Evolutionary conservation across 2,113 vertebrate species (phyloP).

Genomic region (Aleadryas rufinucha): DNA sequence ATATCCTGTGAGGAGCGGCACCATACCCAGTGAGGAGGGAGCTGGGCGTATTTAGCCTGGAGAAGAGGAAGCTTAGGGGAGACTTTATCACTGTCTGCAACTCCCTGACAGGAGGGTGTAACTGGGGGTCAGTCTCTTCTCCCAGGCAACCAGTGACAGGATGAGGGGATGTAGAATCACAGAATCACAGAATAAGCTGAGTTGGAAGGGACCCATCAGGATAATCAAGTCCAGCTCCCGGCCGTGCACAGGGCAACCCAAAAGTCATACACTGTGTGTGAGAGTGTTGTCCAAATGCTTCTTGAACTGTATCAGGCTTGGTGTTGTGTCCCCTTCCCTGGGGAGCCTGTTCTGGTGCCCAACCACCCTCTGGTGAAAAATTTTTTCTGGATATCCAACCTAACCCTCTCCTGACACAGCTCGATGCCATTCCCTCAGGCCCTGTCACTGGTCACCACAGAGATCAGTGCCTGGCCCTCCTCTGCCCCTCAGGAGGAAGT

Average conservation of each 20-base stretch:
- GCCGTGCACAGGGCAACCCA: neutral
- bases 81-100: neutral
- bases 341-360: neutral
- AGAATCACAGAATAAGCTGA: neutral
- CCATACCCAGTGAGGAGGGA: too few species aligned
- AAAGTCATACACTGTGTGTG: neutral
- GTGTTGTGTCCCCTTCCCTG: too few species aligned
- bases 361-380: neutral
- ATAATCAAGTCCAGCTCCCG: neutral
- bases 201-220: neutral
- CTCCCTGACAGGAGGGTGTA: neutral
- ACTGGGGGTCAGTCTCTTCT: neutral
- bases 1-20: neutral
- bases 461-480: neutral
- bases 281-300: neutral
- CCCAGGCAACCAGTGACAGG: neutral
- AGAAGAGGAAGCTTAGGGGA: neutral
- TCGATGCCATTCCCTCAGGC: too few species aligned
- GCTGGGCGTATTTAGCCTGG: neutral
- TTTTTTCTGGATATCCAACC: neutral
- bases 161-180: neutral
- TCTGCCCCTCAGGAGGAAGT: accelerated
- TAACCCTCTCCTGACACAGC: neutral
- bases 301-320: neutral
- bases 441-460: neutral